Base-by-base conservation (phyloP, 2,797 vertebrate genomes). In the Simalia tracyae region DNA sequence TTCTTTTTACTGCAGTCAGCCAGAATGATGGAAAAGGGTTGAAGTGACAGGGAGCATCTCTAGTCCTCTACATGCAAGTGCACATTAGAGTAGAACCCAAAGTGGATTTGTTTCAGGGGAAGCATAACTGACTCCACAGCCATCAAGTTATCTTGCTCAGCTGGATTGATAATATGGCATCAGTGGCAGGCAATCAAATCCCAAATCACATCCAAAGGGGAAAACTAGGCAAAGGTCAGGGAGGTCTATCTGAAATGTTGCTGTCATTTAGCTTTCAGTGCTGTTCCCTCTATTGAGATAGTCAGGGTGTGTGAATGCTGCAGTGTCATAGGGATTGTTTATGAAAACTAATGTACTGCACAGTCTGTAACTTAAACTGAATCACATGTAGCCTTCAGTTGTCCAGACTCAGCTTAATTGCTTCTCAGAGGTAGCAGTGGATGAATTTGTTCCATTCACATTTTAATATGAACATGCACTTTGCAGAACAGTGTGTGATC, bases 21-120 rank as follows among this genome's bases (percentile, higher is more conserved):
- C 28, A 61, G 64, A 76, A 42, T 4, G 72, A 68, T 88, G 76
- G 81, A n/a, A 22, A 92, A 87, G 14, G 89, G 31, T 54, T 72
- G 28, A 12, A 0, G 0, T 0, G 1, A 36, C 56, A 76, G 11
- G 1, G 7, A 81, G 12, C 42, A 0, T 3, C 90, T 54, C 31
- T n/a, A 86, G 94, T 63, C 17, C 66, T 1, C 10, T 68, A 50
- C 61, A 60, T 46, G 72, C 14, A 85, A 31, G 64, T 76, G 36
- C 8, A 87, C 63, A 87, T 60, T 0, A 91, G 22, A 36, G 63
- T 68, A 92, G 85, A 28, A 2, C 42, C 56, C 63, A 60, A 56
- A 61, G 63, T 42, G 54, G 46, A 46, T 57, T 89, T 89, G 31
- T 22, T 89, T 89, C 31, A 57, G 3, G 50, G 50, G 46, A 36